Evolutionary conservation across 1,140 invertebrate genomes (phyloP), one percentile per base, ranked within the genome.

Genomic region (Lasioglossum albipes): DNA sequence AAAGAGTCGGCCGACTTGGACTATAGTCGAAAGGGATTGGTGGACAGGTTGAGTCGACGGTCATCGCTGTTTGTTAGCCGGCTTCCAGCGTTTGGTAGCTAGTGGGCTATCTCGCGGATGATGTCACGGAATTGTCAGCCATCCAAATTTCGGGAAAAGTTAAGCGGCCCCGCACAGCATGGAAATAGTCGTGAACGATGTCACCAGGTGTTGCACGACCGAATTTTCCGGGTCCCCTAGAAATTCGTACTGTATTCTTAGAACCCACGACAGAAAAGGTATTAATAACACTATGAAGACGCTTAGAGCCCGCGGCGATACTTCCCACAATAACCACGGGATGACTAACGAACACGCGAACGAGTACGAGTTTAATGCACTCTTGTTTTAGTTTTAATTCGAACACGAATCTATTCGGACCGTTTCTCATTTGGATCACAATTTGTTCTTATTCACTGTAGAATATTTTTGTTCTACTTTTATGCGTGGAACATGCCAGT

Each of bases 31-130:
- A 42, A 6, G 45, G 78, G 72, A 68, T 79, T 36, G 71, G 22
- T 64, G 70, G 42, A 65, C 82, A 83, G 64, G 59, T 79, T 76
- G 72, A 73, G 62, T 70, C n/a, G 62, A 75, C 76, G 72, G 74
- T 59, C 79, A 81, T 76, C 31, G 59, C 68, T 31, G 72, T 80
- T 66, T 75, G 27, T 84, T 80, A 74, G 68, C 52, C 82, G 71
- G 75, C 64, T 84, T 36, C 64, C 52, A 68, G 61, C 66, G 61
- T 45, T 45, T 2, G 22, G 5, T 9, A 9, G n/a, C n/a, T 68
- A 16, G 18, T 16, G 54, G 52, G 7, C 16, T 20, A 20, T 57
- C 45, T 49, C 45, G 45, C 7, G 7, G 65, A 70, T 64, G 57
- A 70, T 31, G 22, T 76, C 65, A 69, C 16, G 6, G 20, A 68